Percentiles rank a stretch among this genome's conserved stretches.
phyloP scores from a whole-genome alignment of 2,797 vertebrate genomes.

The Myotis findleyi region DNA sequence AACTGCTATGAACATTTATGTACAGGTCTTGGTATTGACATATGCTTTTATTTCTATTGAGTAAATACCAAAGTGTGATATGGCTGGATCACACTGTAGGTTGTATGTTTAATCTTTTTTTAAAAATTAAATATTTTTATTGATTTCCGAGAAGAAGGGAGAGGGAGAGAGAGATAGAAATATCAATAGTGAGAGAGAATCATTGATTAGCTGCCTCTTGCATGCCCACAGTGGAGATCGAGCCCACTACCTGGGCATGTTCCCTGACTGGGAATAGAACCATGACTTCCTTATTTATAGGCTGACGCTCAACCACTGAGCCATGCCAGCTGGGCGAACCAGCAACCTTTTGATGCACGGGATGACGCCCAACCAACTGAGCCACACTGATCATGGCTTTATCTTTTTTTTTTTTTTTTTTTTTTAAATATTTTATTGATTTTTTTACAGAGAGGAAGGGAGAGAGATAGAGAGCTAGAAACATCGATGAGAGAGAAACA shows the following conservation, averaged over 20 bases:
- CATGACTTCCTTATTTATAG: too few species aligned
- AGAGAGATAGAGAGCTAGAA: too few species aligned
- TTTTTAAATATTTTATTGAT: too few species aligned
- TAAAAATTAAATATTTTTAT: neutral
- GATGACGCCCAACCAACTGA: neutral
- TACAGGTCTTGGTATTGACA: slow-evolving; percentile 28
- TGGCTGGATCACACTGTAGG: neutral
- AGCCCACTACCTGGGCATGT: neutral
- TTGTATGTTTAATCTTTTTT: slow-evolving; percentile 7
- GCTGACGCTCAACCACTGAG: too few species aligned
- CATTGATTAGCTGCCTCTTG: neutral
- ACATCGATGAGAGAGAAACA: too few species aligned
- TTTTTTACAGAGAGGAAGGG: too few species aligned
- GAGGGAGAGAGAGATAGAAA: neutral
- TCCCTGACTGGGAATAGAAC: too few species aligned
- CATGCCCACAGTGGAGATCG: neutral
- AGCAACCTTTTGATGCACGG: neutral
- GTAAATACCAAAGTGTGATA: slow-evolving; percentile 24
- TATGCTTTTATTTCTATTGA: slow-evolving; percentile 46
- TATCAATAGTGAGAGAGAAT: neutral
- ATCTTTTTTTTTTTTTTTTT: too few species aligned
- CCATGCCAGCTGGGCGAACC: too few species aligned
- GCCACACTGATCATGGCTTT: neutral
- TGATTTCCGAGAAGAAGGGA: neutral
- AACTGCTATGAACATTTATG: slow-evolving; percentile 31